Conservation (phyloP, 2,113 vertebrate genomes). For the Pachypanchax playfairii region DNA sequence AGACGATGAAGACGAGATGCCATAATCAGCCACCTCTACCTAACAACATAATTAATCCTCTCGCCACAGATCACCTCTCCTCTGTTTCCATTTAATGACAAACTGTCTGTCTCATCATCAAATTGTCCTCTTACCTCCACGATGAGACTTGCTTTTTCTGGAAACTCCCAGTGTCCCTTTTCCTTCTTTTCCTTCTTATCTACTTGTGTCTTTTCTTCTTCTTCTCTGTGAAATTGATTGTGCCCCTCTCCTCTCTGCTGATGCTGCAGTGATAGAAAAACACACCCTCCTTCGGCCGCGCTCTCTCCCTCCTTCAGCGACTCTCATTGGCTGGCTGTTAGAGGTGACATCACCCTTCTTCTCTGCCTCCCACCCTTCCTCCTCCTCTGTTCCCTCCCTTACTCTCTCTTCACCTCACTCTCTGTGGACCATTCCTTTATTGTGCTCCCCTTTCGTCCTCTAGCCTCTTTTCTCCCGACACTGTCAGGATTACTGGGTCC, state of each 20-base stretch:
- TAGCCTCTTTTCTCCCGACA: constrained; percentile 25
- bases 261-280: constrained; percentile 85
- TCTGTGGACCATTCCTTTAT: constrained; percentile 71
- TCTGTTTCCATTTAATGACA: constrained; percentile 30
- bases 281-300: constrained; percentile 77
- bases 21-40: constrained; percentile 48
- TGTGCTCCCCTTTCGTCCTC: constrained; percentile 30
- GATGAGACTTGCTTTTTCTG: constrained; percentile 41
- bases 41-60: constrained; percentile 54
- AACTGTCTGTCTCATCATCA: constrained; percentile 9
- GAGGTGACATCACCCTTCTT: constrained; percentile 80
- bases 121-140: constrained; percentile 69
- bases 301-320: constrained; percentile 66
- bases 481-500: constrained; percentile 45
- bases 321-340: constrained; percentile 75
- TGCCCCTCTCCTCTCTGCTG: constrained; percentile 75
- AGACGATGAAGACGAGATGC: constrained; percentile 52
- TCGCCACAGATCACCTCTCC: constrained; percentile 5
- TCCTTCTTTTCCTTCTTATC: constrained; percentile 35
- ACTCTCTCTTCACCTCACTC: constrained; percentile 55
- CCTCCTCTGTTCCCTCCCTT: constrained; percentile 49
- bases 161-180: constrained; percentile 40
- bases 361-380: constrained; percentile 36
- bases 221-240: constrained; percentile 74
- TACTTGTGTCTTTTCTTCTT: constrained; percentile 64